Conservation (phyloP, 2,113 vertebrate species). For the Bufo gargarizans region DNA sequence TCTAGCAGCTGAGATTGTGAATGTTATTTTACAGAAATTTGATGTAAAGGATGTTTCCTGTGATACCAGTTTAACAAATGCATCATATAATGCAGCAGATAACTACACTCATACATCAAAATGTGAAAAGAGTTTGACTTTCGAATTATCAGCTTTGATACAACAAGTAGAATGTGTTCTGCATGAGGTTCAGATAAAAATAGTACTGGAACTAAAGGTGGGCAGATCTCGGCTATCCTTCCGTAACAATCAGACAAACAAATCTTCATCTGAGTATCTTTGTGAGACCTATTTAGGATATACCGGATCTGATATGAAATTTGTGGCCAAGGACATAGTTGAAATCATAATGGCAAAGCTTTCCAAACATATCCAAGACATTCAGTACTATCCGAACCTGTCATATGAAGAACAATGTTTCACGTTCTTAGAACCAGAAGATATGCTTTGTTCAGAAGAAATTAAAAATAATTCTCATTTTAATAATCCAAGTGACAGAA, state of each 20-base stretch:
- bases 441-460: not conserved
- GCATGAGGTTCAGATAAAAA: not conserved
- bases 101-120: not conserved
- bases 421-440: not conserved
- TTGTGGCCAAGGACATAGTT: slow-evolving; percentile 9
- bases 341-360: not conserved
- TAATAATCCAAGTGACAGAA: not conserved
- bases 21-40: not conserved
- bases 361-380: not conserved
- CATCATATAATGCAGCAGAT: not conserved
- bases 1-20: not conserved
- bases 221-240: not conserved
- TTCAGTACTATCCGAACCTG: not conserved
- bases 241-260: not conserved
- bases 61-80: not conserved
- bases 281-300: not conserved
- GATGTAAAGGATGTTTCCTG: not conserved
- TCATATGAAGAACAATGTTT: not conserved
- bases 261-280: not conserved
- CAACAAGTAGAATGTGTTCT: not conserved
- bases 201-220: not conserved
- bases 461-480: not conserved
- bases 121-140: not conserved
- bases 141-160: not conserved
- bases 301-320: not conserved